A percentile compares a stretch with the other conserved stretches of the same genome.
Evolutionary conservation across 1,140 invertebrate species (phyloP).

Genomic region (Musca vetustissima): DNA sequence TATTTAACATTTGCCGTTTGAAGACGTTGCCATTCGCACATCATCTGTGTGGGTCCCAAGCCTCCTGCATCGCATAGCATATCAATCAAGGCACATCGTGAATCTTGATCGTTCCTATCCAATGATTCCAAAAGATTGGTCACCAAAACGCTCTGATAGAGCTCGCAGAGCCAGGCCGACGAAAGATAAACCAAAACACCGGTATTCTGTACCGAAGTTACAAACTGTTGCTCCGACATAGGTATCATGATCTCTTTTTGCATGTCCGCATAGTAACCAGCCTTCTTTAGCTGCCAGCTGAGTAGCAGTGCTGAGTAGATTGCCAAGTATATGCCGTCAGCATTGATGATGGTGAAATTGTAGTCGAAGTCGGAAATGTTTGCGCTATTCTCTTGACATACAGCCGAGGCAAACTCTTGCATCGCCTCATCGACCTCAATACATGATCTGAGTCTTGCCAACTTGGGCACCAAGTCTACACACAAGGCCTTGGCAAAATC

Average conservation of each 20-base stretch:
- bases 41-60: constrained; percentile 73
- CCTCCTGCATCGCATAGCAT: constrained; percentile 76
- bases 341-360: constrained; percentile 84
- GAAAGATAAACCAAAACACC: constrained; percentile 90
- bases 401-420: constrained; percentile 88
- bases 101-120: constrained; percentile 40
- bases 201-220: constrained; percentile 86
- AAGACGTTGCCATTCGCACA: constrained; percentile 81
- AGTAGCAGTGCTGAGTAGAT: constrained; percentile 82
- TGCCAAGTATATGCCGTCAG: constrained; percentile 90
- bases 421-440: constrained; percentile 80
- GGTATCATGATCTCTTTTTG: constrained; percentile 59
- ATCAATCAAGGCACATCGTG: constrained; percentile 50
- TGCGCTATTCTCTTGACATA: constrained; percentile 78
- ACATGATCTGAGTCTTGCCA: constrained; percentile 59
- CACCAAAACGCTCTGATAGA: constrained; percentile 83
- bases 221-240: constrained; percentile 77
- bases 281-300: constrained; percentile 77
- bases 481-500: constrained; percentile 55
- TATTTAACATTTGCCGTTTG: constrained; percentile 70
- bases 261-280: constrained; percentile 74
- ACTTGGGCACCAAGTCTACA: constrained; percentile 67
- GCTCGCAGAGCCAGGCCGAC: constrained; percentile 85
- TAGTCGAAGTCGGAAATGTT: constrained; percentile 57
- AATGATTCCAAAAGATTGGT: constrained; percentile 70